Conservation (phyloP, 2,113 vertebrate species). For the Tapirus terrestris region DNA sequence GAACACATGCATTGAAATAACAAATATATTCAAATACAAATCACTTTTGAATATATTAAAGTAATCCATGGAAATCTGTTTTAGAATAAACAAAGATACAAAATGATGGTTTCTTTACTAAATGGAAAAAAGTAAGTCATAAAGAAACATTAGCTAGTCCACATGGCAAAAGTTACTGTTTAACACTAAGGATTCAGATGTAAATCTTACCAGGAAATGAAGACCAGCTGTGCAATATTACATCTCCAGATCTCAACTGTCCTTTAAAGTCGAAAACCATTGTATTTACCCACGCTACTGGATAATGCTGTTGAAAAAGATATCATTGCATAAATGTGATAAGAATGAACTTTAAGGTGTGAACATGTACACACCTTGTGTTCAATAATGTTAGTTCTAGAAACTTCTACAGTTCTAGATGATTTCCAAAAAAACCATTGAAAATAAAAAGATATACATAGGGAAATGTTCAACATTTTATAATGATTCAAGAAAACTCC, state of each 20-base stretch:
- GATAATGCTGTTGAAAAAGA: conserved; percentile 92
- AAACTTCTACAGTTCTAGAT: background rate
- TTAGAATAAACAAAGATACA: conserved; percentile 4
- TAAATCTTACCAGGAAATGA: conserved; percentile 95
- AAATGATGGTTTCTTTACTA: conserved; percentile 29
- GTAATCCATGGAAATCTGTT: background rate
- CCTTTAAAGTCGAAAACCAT: conserved; percentile 99
- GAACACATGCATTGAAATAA: background rate
- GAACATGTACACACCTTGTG: background rate
- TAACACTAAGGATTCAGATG: background rate
- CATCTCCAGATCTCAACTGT: conserved; percentile 94
- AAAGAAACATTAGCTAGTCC: conserved; percentile 20
- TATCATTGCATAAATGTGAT: background rate
- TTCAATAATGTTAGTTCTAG: background rate
- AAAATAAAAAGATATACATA: background rate
- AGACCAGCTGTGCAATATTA: conserved; percentile 96
- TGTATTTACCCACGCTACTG: conserved; percentile 99
- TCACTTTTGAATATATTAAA: background rate
- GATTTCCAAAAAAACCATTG: background rate
- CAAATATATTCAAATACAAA: conserved; percentile 14
- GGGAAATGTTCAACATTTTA: conserved; percentile 11
- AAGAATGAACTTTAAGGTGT: background rate
- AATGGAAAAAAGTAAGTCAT: background rate
- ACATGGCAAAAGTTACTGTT: conserved; percentile 11
- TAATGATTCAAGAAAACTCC: background rate